phyloP scores from a whole-genome alignment of 2,113 vertebrate species.

The Epinephelus cyanopodus region DNA sequence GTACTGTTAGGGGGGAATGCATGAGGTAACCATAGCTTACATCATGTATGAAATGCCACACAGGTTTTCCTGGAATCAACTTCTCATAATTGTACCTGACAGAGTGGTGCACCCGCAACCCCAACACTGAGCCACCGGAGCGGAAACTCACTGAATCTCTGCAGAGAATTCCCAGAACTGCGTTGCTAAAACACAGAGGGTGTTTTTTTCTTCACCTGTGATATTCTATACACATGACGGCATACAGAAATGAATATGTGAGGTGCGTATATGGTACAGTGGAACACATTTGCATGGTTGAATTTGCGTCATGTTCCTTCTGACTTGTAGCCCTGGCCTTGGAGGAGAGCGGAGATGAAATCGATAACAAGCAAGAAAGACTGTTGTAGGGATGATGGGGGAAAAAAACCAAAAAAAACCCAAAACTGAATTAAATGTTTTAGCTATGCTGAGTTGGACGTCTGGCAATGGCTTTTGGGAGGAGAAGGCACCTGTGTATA shows the following conservation, averaged over 20 bases:
- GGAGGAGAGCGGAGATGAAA: constrained; percentile 58
- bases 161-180: constrained; percentile 68
- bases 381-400: constrained; percentile 35
- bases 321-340: constrained; percentile 45
- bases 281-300: constrained; percentile 72
- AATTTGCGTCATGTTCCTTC: constrained; percentile 68
- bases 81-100: constrained; percentile 79
- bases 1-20: constrained; percentile 35
- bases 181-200: constrained; percentile 57
- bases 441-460: constrained; percentile 32
- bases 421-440: constrained; percentile 22
- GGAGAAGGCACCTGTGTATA: constrained; percentile 69
- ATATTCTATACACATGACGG: constrained; percentile 75
- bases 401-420: constrained; percentile 31
- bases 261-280: constrained; percentile 55
- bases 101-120: constrained; percentile 79
- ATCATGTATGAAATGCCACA: constrained; percentile 75
- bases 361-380: constrained; percentile 60
- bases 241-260: constrained; percentile 69
- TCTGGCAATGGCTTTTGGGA: constrained; percentile 55
- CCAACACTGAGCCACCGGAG: constrained; percentile 67
- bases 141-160: constrained; percentile 72
- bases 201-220: constrained; percentile 70
- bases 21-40: constrained; percentile 78
- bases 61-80: constrained; percentile 75